phyloP scores from a whole-genome alignment of 2,888 invertebrate species.

The Malachius bipustulatus region DNA sequence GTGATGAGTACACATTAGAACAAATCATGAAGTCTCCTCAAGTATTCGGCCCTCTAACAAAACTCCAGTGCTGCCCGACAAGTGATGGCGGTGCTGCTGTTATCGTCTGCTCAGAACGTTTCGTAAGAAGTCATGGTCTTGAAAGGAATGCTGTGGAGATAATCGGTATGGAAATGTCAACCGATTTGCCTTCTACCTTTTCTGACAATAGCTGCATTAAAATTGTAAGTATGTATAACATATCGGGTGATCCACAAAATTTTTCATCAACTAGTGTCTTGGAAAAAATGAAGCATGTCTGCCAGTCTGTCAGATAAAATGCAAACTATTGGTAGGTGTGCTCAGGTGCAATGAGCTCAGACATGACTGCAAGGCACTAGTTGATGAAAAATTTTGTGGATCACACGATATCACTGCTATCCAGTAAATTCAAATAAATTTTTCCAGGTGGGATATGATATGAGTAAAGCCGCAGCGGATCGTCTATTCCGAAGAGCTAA shows the following conservation, averaged over 20 bases:
- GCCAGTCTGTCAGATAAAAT: too few species aligned
- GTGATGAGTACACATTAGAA: slow-evolving; percentile 79
- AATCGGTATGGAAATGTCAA: slow-evolving; percentile 92
- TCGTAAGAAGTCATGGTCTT: slow-evolving; percentile 71
- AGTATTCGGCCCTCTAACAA: slow-evolving; percentile 86
- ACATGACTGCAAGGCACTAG: not conserved
- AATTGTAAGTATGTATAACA: slow-evolving; percentile 41
- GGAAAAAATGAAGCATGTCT: too few species aligned
- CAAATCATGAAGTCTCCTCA: slow-evolving; percentile 81
- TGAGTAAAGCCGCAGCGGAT: slow-evolving; percentile 76
- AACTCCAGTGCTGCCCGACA: slow-evolving; percentile 95
- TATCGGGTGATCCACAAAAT: too few species aligned
- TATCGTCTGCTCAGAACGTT: slow-evolving; percentile 81
- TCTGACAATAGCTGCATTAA: slow-evolving; percentile 68
- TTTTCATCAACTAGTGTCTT: too few species aligned
- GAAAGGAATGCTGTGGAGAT: slow-evolving; percentile 88
- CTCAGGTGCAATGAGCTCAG: not conserved
- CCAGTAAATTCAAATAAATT: not conserved
- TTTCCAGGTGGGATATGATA: slow-evolving; percentile 72
- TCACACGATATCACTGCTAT: not conserved
- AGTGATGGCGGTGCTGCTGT: slow-evolving; percentile 97
- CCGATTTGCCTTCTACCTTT: slow-evolving; percentile 81
- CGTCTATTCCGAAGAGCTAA: slow-evolving; percentile 64
- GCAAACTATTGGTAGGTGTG: too few species aligned
- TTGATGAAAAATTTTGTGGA: not conserved